Evolutionary conservation across 2,797 vertebrate species (phyloP), one percentile per base, ranked within the genome.

Genomic region (Eutrigla gurnardus): DNA sequence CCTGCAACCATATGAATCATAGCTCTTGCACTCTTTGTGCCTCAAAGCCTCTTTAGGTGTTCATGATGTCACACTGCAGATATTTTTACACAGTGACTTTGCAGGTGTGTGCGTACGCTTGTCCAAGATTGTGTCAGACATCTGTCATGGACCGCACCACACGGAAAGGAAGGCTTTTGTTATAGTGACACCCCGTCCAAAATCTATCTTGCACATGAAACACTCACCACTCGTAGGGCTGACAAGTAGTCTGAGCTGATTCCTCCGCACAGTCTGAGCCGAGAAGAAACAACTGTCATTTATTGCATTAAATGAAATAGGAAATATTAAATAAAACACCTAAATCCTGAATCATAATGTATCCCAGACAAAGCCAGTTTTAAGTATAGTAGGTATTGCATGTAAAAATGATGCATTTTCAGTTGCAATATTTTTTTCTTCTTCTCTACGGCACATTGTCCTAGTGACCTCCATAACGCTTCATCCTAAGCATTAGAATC

Each of bases 21-120:
- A 1, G 54, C 55, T 62, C 70, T 65, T 43, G 55, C 54, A 35
- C 49, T 83, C 25, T 76, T 75, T 25, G 13, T 64, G 63, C 10
- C 61, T 67, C 46, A 18, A 37, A 76, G 35, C 35, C 37, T 63
- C 77, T 60, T 71, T 40, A 25, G 7, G 10, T 71, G 43, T 46
- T 25, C 39, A 77, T 86, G 77, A 77, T 80, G 73, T 79, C 69
- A 2, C 65, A 74, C 63, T 76, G 65, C 77, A 71, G 62, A 70
- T 75, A 63, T 70, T 73, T 46, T 59, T 45, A 63, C 17, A 55
- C 53, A 1, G 54, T 70, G 65, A 49, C 57, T 61, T 70, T 46
- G 54, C 45, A 62, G 40, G 33, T 70, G 42, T 74, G 61, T 18
- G 14, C 14, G 25, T 25, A 33, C 0, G 10, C 17, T 59, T 11